Evolutionary conservation across 2,888 invertebrate genomes (phyloP).

Genomic region (Tetragnatha montana): DNA sequence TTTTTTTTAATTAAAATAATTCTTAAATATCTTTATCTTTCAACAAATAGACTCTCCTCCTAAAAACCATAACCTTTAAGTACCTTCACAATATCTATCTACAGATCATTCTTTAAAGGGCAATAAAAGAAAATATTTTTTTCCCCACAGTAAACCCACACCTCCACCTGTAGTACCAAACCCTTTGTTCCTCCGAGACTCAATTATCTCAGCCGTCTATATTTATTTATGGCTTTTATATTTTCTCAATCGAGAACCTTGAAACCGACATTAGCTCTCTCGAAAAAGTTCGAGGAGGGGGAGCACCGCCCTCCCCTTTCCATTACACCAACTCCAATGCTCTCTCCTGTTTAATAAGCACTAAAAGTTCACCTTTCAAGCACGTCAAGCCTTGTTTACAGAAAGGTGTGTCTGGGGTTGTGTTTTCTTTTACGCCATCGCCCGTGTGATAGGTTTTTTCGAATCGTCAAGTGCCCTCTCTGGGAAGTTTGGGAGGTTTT

Average conservation of each 20-base stretch:
- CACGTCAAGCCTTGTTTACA: constrained; percentile 34
- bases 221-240: not conserved
- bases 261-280: constrained; percentile 23
- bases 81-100: no score
- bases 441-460: not conserved
- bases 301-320: not conserved
- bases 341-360: constrained; percentile 48
- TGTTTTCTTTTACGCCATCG: constrained; percentile 18
- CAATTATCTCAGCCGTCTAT: no score
- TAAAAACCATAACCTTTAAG: no score
- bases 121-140: no score
- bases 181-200: no score
- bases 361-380: constrained; percentile 29
- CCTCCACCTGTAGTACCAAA: no score
- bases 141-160: no score
- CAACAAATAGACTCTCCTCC: no score
- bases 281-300: constrained; percentile 7
- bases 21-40: no score
- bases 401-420: constrained; percentile 28
- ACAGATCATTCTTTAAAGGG: no score
- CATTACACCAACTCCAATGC: constrained; percentile 22
- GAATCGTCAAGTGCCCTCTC: constrained; percentile 36
- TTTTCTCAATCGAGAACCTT: constrained; percentile 4
- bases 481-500: constrained; percentile 8
- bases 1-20: no score